Conservation (phyloP, 2,888 invertebrate species). For the Malacosoma neustria region DNA sequence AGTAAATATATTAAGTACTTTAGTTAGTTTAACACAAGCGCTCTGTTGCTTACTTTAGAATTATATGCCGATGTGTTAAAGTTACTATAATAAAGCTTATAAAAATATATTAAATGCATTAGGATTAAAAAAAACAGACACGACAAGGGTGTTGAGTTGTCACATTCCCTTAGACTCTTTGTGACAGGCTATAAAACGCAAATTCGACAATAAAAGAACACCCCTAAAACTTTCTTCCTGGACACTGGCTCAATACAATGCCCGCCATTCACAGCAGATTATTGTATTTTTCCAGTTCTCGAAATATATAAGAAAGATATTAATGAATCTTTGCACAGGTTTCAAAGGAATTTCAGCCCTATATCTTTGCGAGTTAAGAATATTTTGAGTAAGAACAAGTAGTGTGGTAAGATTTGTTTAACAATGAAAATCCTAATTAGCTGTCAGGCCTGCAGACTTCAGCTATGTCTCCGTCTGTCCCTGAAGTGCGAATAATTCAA, state of each 20-base stretch:
- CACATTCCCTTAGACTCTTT: constrained; percentile 58
- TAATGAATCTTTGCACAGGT: constrained; percentile 44
- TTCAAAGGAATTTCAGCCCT: constrained; percentile 34
- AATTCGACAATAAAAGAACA: constrained; percentile 71
- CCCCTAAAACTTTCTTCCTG: constrained; percentile 70
- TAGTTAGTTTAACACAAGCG: too few species aligned
- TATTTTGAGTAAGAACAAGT: constrained; percentile 21
- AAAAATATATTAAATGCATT: too few species aligned
- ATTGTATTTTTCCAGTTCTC: constrained; percentile 71
- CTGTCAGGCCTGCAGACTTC: constrained; percentile 64
- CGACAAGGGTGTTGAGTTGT: constrained; percentile 48
- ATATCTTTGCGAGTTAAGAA: constrained; percentile 19
- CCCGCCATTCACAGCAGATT: constrained; percentile 61
- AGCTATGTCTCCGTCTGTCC: constrained; percentile 47
- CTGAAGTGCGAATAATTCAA: constrained; percentile 69
- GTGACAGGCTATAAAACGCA: constrained; percentile 69
- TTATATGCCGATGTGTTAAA: too few species aligned
- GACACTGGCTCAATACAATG: constrained; percentile 72
- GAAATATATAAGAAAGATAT: constrained; percentile 66
- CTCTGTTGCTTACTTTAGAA: too few species aligned
- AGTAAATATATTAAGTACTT: too few species aligned
- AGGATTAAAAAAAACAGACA: constrained; percentile 29
- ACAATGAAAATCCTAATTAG: constrained; percentile 72
- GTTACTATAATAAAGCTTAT: too few species aligned
- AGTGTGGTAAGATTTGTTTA: constrained; percentile 56